Base-by-base conservation (phyloP, 1,140 invertebrate species). In the Copidosoma floridanum region DNA sequence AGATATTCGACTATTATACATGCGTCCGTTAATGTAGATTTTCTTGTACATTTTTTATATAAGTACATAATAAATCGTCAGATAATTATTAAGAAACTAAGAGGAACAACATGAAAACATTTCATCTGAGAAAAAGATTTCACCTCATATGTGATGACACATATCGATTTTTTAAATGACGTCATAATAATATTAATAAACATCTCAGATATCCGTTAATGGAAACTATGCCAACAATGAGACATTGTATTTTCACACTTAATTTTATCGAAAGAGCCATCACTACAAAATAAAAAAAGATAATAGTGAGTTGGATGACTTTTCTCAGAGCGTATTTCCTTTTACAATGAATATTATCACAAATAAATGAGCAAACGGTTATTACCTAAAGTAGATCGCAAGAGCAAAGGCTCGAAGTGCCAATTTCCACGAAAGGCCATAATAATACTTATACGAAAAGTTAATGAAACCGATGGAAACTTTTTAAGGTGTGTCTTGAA, bases 1-100 rank as follows among this genome's bases (percentile, higher is more conserved):
- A 69, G 63, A 72, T 75, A 67, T 68, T 46, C 20, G 21, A 75
- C 70, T 66, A 69, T 67, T n/a, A n/a, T n/a, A n/a, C n/a, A 71
- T 69, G 70, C 72, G 68, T 74, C 74, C 71, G 69, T 76, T 76
- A 73, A 74, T 77, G 73, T 78, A 79, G 74, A 78, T 76, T 77
- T 79, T 76, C 73, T 79, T 79, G 75, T 79, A 79, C 69, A 78
- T 79, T 77, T 76, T 76, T 74, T 77, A 77, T 76, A 79, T 76
- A 74, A 74, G 63, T 66, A 64, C 41, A 74, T 75, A 74, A 76
- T 76, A 71, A 75, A 74, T 70, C 69, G 63, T 63, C 64, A 38
- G n/a, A 63, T 69, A 71, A 65, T 60, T 63, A 63, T 65, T 46
- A 47, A 41, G 57, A 52, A 37, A 44, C 16, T 50, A 14, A 40